phyloP scores from a whole-genome alignment of 2,888 invertebrate genomes.

The Epirrhoe tristata region DNA sequence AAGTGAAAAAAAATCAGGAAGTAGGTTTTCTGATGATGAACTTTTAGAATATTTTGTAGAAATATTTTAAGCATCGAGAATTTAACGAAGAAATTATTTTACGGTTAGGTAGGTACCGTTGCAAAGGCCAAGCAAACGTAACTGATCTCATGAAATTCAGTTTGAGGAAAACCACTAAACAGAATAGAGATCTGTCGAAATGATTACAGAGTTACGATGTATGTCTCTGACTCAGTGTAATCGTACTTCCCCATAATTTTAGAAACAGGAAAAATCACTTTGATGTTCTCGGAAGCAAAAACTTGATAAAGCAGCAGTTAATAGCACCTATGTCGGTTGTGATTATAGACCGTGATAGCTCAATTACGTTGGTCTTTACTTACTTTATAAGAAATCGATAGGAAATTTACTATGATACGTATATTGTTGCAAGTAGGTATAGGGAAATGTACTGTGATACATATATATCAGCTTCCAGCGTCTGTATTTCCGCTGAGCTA shows the following conservation, averaged over 20 bases:
- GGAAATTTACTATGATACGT: background rate
- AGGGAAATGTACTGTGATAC: background rate
- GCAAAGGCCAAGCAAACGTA: background rate
- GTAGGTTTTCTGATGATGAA: no score
- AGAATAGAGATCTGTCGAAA: conserved; percentile 14
- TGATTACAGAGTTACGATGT: conserved; percentile 15
- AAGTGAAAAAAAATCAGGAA: no score
- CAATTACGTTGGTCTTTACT: conserved; percentile 13
- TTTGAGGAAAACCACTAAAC: conserved; percentile 26
- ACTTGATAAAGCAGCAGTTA: conserved; percentile 1
- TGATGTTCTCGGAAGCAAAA: conserved; percentile 41
- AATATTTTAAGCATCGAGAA: no score
- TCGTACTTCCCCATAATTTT: conserved; percentile 47
- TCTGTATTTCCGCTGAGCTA: no score
- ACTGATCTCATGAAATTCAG: conserved; percentile 15
- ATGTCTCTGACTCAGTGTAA: conserved; percentile 22
- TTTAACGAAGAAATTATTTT: no score
- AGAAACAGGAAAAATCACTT: conserved; percentile 46
- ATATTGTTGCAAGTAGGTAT: background rate
- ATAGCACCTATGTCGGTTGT: conserved; percentile 14
- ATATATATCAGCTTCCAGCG: no score
- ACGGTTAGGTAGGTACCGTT: no score
- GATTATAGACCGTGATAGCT: conserved; percentile 6
- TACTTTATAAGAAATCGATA: conserved; percentile 12
- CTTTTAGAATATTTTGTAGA: no score